A percentile compares a stretch with the other conserved stretches of the same genome.
phyloP scores from a whole-genome alignment of 92 coral and sea anemone species.

The Zoanthus sansibaricus region DNA sequence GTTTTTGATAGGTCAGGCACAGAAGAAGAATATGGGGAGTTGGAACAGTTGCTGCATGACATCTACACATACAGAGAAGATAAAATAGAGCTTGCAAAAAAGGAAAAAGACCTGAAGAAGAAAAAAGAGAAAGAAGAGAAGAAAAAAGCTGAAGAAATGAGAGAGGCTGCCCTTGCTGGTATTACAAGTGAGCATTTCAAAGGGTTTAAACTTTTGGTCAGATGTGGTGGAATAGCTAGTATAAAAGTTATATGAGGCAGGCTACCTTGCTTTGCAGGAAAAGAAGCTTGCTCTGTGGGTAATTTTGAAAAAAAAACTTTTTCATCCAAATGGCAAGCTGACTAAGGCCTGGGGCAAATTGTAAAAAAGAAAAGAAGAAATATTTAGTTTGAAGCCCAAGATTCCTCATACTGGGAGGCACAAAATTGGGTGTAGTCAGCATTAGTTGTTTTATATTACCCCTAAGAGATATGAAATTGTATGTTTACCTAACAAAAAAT shows the following conservation, averaged over 20 bases:
- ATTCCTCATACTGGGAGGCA: conserved; percentile 56
- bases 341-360: conserved; percentile 52
- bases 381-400: conserved; percentile 46
- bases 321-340: conserved; percentile 55
- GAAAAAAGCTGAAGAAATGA: conserved; percentile 56
- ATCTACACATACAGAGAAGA: conserved; percentile 67
- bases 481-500: conserved; percentile 42
- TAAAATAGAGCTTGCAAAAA: conserved; percentile 52
- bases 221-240: conserved; percentile 55
- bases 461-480: conserved; percentile 57
- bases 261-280: conserved; percentile 53
- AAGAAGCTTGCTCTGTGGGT: conserved; percentile 54
- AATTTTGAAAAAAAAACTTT: conserved; percentile 43
- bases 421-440: conserved; percentile 58
- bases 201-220: conserved; percentile 52
- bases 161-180: conserved; percentile 60
- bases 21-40: conserved; percentile 44
- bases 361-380: conserved; percentile 48
- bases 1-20: conserved; percentile 58
- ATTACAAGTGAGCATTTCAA: conserved; percentile 28
- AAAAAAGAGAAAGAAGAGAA: conserved; percentile 54
- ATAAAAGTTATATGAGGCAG: conserved; percentile 51
- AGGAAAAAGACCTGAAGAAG: conserved; percentile 63
- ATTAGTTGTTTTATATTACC: conserved; percentile 42
- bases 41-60: conserved; percentile 60